Base-by-base conservation (phyloP, 92 coral and sea anemone species). In the Desmophyllum pertusum region DNA sequence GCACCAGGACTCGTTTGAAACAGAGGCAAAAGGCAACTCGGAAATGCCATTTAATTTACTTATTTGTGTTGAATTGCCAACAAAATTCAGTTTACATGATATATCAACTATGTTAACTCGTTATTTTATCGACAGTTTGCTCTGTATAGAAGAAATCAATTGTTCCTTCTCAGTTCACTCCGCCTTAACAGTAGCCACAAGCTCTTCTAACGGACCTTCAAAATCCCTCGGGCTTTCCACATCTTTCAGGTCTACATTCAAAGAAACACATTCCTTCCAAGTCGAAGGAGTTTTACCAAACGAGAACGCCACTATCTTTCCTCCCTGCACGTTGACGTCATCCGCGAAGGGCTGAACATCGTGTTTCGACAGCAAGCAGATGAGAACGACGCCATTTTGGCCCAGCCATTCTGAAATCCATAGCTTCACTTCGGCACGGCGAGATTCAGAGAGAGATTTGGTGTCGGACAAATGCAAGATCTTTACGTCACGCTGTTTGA, bases 271-370 rank as follows among this genome's bases (percentile, higher is more conserved):
- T 17, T 45, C 76, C 75, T 31, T 46, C 98, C 97, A 95, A 35
- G 88, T 87, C 0, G 85, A 14, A 1, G 87, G 73, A 18, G 59
- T 39, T 41, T 80, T 83, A 10, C 97, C 98, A 45, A 95, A 88
- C 1, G 98, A 90, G 10, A 95, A 93, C 23, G 95, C 85, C 75
- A 95, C 79, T 17, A 95, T 77, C 74, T 92, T 87, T 17, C 81
- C 81, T 0, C 42, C 52, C 23, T 77, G 69, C n/a, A 77, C 38
- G 19, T 39, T 57, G 33, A 77, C 40, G n/a, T 77, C 81, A 38
- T 77, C 69, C 1, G 52, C 29, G 25, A 77, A 77, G 3, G 81
- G 69, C 38, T 77, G 66, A 19, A 77, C 38, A 23, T 77, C 69
- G 6, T 77, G 70, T 15, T 14, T 59, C 36, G 81, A 55, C 37